Conservation (phyloP, 2,113 vertebrate species). For the Psittacara wagleri region DNA sequence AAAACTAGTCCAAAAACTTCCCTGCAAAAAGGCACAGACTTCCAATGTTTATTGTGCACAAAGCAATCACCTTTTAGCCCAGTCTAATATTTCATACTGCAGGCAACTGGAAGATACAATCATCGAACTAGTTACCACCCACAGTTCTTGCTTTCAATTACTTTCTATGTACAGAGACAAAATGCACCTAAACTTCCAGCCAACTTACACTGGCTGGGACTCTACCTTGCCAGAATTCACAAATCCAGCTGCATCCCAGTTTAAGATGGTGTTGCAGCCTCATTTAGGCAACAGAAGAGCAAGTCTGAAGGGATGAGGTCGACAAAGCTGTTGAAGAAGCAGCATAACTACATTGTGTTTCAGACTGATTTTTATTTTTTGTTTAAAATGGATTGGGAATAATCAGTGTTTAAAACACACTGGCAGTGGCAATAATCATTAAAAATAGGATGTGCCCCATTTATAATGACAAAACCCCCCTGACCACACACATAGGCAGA, state of each 20-base stretch:
- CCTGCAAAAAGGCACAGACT: background rate
- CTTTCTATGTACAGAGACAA: background rate
- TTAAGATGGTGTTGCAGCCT: background rate
- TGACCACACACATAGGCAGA: background rate
- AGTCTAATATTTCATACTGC: background rate
- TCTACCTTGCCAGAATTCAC: background rate
- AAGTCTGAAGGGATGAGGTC: background rate
- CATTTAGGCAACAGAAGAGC: background rate
- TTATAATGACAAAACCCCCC: background rate
- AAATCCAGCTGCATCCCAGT: background rate
- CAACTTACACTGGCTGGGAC: background rate
- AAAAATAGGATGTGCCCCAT: background rate
- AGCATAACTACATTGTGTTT: background rate
- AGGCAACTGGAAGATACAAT: background rate
- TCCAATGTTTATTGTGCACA: conserved; percentile 23
- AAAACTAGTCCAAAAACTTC: conserved; percentile 43
- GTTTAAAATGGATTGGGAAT: background rate
- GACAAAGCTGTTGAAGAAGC: background rate
- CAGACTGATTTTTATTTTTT: background rate
- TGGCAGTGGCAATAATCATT: background rate
- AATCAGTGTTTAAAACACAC: background rate
- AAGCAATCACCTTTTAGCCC: background rate
- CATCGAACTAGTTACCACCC: background rate
- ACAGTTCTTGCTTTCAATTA: background rate
- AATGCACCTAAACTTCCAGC: background rate